Evolutionary conservation across 64 coral and sea anemone genomes (phyloP), one percentile per base, ranked within the genome.

Genomic region (Cladopsammia gracilis): DNA sequence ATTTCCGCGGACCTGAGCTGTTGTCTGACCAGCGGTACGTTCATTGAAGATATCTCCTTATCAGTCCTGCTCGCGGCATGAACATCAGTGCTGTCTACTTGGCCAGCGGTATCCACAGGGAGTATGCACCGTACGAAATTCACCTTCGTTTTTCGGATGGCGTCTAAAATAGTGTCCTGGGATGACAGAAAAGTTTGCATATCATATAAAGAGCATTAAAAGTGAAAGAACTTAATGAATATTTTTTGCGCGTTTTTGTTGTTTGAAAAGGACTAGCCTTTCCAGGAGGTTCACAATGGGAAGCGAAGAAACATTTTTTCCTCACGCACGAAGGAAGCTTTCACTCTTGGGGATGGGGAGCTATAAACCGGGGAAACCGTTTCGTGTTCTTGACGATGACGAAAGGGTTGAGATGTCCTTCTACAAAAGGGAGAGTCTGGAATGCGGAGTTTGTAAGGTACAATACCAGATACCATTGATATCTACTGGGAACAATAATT

Each of bases 141-240:
- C 12, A 99, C 95, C 59, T 96, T 95, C 19, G 98, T 99, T 89
- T 99, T 99, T 20, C 98, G 98, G 77, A 99, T 96, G n/a, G 92
- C 85, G 50, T 99, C 98, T 6, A 99, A 61, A 43, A 99, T 87
- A 9, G 95, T 99, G 88, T 99, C 98, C 98, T 99, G 54, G 26
- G 42, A 44, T 2, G 10, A 64, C 25, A 58, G 1, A 87, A 87
- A 58, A 59, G 76, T 18, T 24, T 20, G 26, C 45, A 54, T 4
- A 66, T 23, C 1, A 83, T 13, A 80, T 10, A 34, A 50, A 47
- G 25, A 53, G 7, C 7, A 12, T 5, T 12, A 5, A 3, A 1
- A 10, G 0, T 14, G 5, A 46, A 2, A 78, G 34, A 20, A 42
- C 43, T 54, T 15, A 53, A 18, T 3, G 19, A 13, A 61, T 60